Conservation (phyloP, 2,888 invertebrate species). For the Pyralis farinalis region DNA sequence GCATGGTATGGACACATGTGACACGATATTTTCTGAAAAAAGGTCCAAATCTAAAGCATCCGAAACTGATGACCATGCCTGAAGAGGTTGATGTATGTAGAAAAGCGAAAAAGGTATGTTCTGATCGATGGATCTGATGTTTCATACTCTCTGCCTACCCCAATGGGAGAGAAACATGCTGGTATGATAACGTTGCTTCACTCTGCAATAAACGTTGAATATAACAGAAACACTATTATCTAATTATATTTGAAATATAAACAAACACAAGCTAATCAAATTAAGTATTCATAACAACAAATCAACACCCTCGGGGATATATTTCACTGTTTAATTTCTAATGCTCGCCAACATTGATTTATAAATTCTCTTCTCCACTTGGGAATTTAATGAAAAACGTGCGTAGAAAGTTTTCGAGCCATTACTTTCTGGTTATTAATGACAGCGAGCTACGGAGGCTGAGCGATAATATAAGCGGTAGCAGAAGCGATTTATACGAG, state of each 20-base stretch:
- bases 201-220: background rate
- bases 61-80: too few species aligned
- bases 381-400: constrained; percentile 67
- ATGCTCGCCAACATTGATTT: constrained; percentile 49
- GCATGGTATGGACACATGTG: too few species aligned
- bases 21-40: too few species aligned
- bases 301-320: constrained; percentile 11
- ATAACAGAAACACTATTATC: background rate
- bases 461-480: constrained; percentile 2
- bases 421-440: constrained; percentile 58
- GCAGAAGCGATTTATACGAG: constrained; percentile 1
- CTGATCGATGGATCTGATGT: too few species aligned
- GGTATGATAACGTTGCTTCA: too few species aligned
- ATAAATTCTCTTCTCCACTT: constrained; percentile 43
- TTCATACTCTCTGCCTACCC: too few species aligned
- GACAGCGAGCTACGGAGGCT: constrained; percentile 28
- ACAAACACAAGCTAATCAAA: constrained; percentile 4
- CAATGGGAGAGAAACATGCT: too few species aligned
- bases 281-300: constrained; percentile 10
- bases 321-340: constrained; percentile 45
- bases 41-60: too few species aligned
- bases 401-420: constrained; percentile 60
- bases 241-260: background rate
- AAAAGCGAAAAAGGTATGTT: too few species aligned
- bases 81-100: too few species aligned